Evolutionary conservation across 2,888 invertebrate species (phyloP).

Genomic region (Cephus pygmeus): DNA sequence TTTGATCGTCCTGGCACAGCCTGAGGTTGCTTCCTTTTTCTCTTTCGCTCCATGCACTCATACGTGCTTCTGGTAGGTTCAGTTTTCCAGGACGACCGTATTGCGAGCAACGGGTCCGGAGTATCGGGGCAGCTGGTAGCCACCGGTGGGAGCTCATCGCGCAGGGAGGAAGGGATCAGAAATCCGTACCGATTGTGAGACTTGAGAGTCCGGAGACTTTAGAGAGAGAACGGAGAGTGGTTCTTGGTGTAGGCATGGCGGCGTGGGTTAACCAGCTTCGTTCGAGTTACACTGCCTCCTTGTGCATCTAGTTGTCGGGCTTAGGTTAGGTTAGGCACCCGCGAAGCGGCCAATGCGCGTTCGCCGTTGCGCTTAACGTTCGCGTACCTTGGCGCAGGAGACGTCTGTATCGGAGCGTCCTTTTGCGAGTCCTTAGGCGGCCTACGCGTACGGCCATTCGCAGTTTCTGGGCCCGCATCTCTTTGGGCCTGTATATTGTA

Average conservation of each 20-base stretch:
- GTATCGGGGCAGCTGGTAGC: not conserved
- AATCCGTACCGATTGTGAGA: no score
- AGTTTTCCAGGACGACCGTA: no score
- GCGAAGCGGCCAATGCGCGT: not conserved
- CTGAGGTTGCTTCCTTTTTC: no score
- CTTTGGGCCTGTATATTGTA: no score
- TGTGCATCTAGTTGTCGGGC: not conserved
- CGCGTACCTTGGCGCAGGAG: no score
- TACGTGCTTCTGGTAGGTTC: no score
- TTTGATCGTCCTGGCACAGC: no score
- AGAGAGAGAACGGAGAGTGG: not conserved
- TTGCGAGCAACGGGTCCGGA: no score
- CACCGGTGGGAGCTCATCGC: not conserved
- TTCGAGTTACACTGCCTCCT: not conserved
- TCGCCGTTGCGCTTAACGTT: no score
- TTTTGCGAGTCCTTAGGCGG: not conserved
- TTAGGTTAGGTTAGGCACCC: not conserved
- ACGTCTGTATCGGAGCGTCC: not conserved
- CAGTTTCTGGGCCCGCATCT: no score
- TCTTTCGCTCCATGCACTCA: no score
- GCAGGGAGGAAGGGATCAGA: not conserved
- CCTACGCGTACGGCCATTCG: no score
- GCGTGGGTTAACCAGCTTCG: constrained; percentile 3
- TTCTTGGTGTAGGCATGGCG: not conserved
- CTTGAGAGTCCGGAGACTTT: not conserved